Evolutionary conservation across 2,113 vertebrate genomes (phyloP).

Genomic region (Smithornis capensis): DNA sequence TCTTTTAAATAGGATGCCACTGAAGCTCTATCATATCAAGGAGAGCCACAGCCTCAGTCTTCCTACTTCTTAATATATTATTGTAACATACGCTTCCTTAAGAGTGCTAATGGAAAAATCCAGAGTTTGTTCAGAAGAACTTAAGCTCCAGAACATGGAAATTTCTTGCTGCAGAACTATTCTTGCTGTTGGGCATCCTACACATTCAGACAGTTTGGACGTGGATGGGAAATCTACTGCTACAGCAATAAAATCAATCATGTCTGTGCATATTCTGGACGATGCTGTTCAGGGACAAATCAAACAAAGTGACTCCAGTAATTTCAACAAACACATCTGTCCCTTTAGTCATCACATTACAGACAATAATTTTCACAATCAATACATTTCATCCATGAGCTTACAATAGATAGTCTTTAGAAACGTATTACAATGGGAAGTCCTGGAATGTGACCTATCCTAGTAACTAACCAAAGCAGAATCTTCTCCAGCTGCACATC

Average conservation of each 20-base stretch:
- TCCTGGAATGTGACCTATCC: conserved; percentile 5
- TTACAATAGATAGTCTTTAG: neutral
- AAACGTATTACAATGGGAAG: neutral
- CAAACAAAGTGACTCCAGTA: neutral
- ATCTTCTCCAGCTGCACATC: conserved; percentile 20
- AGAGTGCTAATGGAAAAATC: neutral
- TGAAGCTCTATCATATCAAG: neutral
- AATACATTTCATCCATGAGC: neutral
- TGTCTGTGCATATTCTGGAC: neutral
- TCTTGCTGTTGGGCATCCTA: neutral
- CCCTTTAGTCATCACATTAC: neutral
- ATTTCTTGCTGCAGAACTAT: neutral
- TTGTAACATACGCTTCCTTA: neutral
- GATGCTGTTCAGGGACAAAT: neutral
- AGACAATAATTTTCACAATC: neutral
- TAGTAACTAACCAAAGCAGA: neutral
- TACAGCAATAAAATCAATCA: neutral
- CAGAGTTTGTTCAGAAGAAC: neutral
- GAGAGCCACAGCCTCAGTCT: neutral
- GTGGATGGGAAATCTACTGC: neutral
- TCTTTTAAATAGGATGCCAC: neutral
- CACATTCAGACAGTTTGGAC: neutral
- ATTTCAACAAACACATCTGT: neutral
- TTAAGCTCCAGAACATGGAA: neutral
- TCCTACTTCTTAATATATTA: neutral